Evolutionary conservation across 2,888 invertebrate species (phyloP), one percentile per base, ranked within the genome.

Genomic region (Meiosimyza platycephala): DNA sequence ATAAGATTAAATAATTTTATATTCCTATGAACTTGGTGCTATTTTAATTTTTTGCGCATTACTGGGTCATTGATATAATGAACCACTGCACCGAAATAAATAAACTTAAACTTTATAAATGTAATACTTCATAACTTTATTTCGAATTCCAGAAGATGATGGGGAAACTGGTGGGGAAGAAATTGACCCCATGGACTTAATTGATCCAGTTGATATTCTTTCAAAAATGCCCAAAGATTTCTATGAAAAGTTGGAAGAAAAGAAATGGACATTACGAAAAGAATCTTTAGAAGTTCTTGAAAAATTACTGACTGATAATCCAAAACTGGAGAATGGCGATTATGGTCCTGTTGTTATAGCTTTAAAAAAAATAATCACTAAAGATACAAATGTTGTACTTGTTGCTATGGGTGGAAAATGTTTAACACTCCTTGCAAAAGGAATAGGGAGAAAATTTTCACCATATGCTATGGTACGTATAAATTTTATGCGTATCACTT

Each of bases 211-310:
- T 63, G 97, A 99, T 83, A 95, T 99, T 78, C 86, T 99, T 1
- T 93, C 95, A 0, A 95, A 96, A 84, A 88, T 99, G 51, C 97
- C 98, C 0, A 96, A 96, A 88, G 97, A 98, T 86, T 99, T 98
- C 86, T 97, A 93, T 84, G 97, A 98, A 5, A 95, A 97, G 85
- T 85, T 95, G 5, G 97, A 99, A 81, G 95, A 95, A 0, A 98
- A 96, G 86, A 98, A 97, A 83, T 99, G 98, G 99, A 96, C 96
- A 83, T 96, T 98, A 72, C 89, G 99, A 47, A 98, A 97, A 84
- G 98, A 98, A 84, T 94, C 94, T 0, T 86, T 99, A 15, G 98
- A 98, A 79, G 89, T 90, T 0, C 85, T 98, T 13, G 95, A 96
- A 77, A 91, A 90, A 77, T 88, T 97, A 22, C 84, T 95, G 12